A percentile compares a stretch with the other conserved stretches of the same genome.
These are phyloP conservation scores for Pristionchus maxplancki DNA, from an alignment of 2,888 invertebrate species.

Conservation along the genomic window DNA sequence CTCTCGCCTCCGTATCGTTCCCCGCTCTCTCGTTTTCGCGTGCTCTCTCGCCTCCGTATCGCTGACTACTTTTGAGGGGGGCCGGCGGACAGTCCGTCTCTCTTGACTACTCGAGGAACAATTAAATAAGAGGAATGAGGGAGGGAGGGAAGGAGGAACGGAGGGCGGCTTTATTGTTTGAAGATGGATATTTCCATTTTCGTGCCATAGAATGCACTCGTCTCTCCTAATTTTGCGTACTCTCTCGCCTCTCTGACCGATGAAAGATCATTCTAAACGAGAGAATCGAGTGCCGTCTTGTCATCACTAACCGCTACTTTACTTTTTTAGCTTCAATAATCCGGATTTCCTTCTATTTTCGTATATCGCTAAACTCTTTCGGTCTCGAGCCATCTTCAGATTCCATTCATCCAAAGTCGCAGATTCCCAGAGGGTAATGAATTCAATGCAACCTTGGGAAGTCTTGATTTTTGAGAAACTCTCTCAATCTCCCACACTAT, in stretches of 20 bases:
- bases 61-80: conserved; percentile 26
- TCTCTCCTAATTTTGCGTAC: no score
- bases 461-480: neutral
- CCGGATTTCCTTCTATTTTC: no score
- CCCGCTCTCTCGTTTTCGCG: neutral
- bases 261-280: no score
- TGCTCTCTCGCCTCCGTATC: conserved; percentile 22
- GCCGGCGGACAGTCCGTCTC: neutral
- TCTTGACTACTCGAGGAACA: conserved; percentile 20
- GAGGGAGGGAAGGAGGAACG: neutral
- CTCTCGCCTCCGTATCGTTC: conserved; percentile 22
- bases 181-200: no score
- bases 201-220: no score
- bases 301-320: no score
- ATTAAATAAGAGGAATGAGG: conserved; percentile 29
- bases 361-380: neutral
- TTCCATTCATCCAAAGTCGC: neutral
- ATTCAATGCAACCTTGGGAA: neutral
- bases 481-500: neutral
- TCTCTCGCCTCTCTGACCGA: no score
- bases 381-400: neutral
- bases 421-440: conserved; percentile 9
- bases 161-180: neutral
- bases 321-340: no score
- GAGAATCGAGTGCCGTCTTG: no score